phyloP scores from a whole-genome alignment of 2,888 invertebrate species.

The Melanchra persicariae region DNA sequence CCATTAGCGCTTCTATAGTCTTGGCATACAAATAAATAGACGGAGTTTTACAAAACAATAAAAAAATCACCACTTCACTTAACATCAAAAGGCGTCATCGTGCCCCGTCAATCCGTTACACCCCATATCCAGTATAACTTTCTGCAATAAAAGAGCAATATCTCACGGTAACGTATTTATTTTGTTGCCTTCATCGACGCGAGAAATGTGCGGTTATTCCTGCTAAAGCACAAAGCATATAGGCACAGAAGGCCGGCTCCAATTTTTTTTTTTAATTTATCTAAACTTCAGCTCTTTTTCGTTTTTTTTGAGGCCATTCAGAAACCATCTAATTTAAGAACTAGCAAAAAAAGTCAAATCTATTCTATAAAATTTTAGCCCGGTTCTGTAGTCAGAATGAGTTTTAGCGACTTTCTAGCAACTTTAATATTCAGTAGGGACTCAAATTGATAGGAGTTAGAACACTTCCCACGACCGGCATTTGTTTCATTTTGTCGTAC shows the following conservation, averaged over 20 bases:
- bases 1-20: too few species aligned
- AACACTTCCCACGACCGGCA: not conserved
- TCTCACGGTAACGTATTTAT: slow-evolving; percentile 45
- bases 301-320: too few species aligned
- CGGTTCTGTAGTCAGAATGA: too few species aligned
- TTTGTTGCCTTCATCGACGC: slow-evolving; percentile 8
- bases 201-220: slow-evolving; percentile 11
- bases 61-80: not conserved
- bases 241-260: not conserved
- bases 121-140: slow-evolving; percentile 30
- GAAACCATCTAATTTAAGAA: too few species aligned
- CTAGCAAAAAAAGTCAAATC: too few species aligned
- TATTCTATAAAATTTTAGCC: too few species aligned
- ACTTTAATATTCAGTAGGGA: too few species aligned
- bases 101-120: slow-evolving; percentile 14
- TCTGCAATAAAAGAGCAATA: slow-evolving; percentile 55
- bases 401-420: too few species aligned
- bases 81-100: not conserved
- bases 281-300: too few species aligned
- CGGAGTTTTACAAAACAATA: not conserved
- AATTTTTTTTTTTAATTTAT: too few species aligned
- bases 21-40: not conserved
- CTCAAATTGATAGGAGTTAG: too few species aligned
- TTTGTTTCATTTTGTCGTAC: too few species aligned
- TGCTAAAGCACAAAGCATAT: not conserved